Conservation (phyloP, 1,140 invertebrate species). For the Phymorhynchus buccinoides region DNA sequence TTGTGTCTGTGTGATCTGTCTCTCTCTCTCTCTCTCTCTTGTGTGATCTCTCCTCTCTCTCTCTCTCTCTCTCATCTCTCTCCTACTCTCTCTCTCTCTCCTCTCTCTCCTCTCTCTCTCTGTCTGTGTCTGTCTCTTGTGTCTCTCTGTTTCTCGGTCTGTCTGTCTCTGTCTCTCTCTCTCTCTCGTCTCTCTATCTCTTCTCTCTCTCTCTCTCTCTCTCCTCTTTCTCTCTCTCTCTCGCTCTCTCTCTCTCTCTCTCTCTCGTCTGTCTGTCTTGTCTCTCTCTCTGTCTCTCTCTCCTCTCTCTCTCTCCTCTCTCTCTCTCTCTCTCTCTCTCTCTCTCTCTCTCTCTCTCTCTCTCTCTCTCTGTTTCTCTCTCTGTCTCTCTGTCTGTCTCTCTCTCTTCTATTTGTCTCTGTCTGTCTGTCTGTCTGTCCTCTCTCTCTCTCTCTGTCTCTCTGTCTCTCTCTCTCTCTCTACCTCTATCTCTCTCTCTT, state of each 20-base stretch:
- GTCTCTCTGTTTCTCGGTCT: neutral
- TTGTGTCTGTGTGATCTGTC: neutral
- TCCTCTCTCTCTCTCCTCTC: neutral
- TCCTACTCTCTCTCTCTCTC: neutral
- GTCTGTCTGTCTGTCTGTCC: neutral
- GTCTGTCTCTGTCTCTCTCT: neutral
- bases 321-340: no score
- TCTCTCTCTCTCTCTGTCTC: neutral
- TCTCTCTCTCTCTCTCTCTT: neutral
- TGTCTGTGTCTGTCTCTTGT: neutral
- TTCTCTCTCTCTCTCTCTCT: conserved; percentile 16
- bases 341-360: no score
- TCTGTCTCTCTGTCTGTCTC: neutral
- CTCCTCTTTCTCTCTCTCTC: neutral
- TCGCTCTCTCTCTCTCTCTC: no score
- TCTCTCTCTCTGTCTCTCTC: neutral
- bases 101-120: neutral
- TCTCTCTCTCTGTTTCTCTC: no score
- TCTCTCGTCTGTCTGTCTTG: no score
- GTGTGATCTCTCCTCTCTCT: no score
- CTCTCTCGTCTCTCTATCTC: no score
- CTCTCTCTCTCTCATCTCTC: no score
- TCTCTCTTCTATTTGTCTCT: neutral
- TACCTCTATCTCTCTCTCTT: no score
- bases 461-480: neutral